Base-by-base conservation (phyloP, 2,113 vertebrate species). In the Brevimyrus niger region DNA sequence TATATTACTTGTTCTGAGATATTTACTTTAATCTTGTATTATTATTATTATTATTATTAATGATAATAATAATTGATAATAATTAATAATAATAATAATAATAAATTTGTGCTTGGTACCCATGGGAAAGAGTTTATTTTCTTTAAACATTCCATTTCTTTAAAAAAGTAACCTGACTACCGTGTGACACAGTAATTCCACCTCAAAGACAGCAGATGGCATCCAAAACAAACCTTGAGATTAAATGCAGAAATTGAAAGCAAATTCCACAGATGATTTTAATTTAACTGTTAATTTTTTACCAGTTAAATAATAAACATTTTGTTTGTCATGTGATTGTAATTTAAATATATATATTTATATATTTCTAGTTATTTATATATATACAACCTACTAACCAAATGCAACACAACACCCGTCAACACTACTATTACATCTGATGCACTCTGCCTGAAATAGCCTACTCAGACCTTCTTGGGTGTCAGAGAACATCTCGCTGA, bases 391-490 rank as follows among this genome's bases (percentile, higher is more conserved):
- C 89, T 85, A 87, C 90, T 90, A 87, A 92, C 92, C 92, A 92
- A 92, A 93, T 92, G 93, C 90, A 94, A 94, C 93, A 88, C 89
- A 92, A 94, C 92, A 92, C 92, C 91, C 35, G 89, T 58, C 46
- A 85, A 9, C 47, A 50, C 80, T 84, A 90, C 86, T 90, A 50
- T 84, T 88, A 53, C 86, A 35, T 92, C 92, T 84, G 76, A 86
- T 80, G 88, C 38, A 38, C 90, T 47, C 76, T 55, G 91, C 93
- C 92, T 91, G 90, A 95, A 96, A 96, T 96, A 96, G 94, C 90
- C 90, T 85, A 87, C 80, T 80, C 89, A 89, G 89, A 82, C 88
- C 89, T 91, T 90, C 88, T 90, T 88, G 88, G 51, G 86, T 91
- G 90, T 89, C 90, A 91, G 83, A 73, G 83, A 80, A n/a, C 50